Percentiles rank a stretch among this genome's conserved stretches.
phyloP scores from a whole-genome alignment of 2,888 invertebrate genomes.

The Phrixothrix hirtus region DNA sequence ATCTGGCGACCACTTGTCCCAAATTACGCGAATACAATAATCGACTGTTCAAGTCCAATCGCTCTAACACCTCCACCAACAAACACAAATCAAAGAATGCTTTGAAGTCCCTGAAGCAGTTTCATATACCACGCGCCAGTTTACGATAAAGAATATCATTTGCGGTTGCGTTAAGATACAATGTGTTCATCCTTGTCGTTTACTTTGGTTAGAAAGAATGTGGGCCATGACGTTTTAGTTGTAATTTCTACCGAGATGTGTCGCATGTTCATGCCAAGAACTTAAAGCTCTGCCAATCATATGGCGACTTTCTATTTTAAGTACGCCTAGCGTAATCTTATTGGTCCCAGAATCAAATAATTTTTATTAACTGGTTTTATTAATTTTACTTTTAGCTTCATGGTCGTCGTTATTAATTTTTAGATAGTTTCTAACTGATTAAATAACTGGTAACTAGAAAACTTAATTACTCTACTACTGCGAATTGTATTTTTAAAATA shows the following conservation, averaged over 20 bases:
- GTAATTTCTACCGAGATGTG: slow-evolving; percentile 8
- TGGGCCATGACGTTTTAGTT: slow-evolving; percentile 1
- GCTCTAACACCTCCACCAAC: slow-evolving; percentile 46
- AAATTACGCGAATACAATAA: slow-evolving; percentile 40
- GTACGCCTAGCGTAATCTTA: slow-evolving; percentile 26
- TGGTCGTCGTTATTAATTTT: slow-evolving; percentile 15
- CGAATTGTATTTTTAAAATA: no score
- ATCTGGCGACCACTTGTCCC: slow-evolving; percentile 34
- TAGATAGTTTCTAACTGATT: no score
- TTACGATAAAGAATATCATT: slow-evolving; percentile 25
- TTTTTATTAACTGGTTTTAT: slow-evolving; percentile 28
- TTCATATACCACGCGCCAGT: slow-evolving; percentile 42
- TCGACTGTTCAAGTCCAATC: slow-evolving; percentile 38
- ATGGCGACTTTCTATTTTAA: slow-evolving; percentile 22
- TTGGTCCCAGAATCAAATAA: slow-evolving; percentile 20
- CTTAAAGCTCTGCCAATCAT: slow-evolving; percentile 28
- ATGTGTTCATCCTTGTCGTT: slow-evolving; percentile 19
- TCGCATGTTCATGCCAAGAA: slow-evolving; percentile 30
- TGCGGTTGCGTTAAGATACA: slow-evolving; percentile 4
- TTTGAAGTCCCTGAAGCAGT: slow-evolving; percentile 44
- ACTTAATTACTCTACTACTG: no score
- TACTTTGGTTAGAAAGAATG: background rate
- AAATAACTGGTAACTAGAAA: no score
- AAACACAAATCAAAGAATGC: slow-evolving; percentile 51
- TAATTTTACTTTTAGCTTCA: slow-evolving; percentile 11